A percentile compares a stretch with the other conserved stretches of the same genome.
phyloP scores from a whole-genome alignment of 2,888 invertebrate genomes.

The Meandrusa payeni region DNA sequence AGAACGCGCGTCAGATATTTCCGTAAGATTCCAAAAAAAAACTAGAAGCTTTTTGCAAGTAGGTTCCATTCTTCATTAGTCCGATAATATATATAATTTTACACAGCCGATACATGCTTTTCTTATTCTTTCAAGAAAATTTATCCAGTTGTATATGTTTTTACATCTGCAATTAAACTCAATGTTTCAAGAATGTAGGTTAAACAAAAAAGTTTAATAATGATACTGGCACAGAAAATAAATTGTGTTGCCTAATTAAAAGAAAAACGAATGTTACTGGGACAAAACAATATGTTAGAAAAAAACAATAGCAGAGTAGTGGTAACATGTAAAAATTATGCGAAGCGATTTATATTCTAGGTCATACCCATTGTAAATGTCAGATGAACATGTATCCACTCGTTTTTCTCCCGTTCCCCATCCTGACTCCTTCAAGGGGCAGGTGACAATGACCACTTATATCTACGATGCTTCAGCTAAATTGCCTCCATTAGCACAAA shows the following conservation, averaged over 20 bases:
- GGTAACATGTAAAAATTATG: conserved; percentile 9
- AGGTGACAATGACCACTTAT: conserved; percentile 20
- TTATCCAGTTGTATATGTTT: too few relatives aligned
- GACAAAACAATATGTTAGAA: conserved; percentile 6
- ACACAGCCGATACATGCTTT: too few relatives aligned
- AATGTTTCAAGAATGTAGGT: neutral
- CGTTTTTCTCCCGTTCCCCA: conserved; percentile 2
- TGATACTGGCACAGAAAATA: neutral
- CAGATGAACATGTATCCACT: conserved; percentile 14
- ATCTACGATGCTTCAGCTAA: conserved; percentile 12
- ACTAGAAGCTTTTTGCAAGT: too few relatives aligned
- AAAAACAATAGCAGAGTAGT: neutral
- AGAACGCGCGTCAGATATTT: too few relatives aligned
- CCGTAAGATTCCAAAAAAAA: too few relatives aligned
- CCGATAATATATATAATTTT: too few relatives aligned
- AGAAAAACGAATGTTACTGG: conserved; percentile 7
- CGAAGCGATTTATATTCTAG: conserved; percentile 12
- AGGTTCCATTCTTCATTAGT: too few relatives aligned
- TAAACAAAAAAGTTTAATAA: neutral
- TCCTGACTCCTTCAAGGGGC: conserved; percentile 15
- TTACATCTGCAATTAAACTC: too few relatives aligned
- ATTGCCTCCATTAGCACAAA: conserved; percentile 13
- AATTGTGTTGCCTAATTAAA: conserved; percentile 8
- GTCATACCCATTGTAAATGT: conserved; percentile 14
- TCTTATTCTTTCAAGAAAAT: too few relatives aligned